These are phyloP conservation scores for Sitta carolinensis DNA, from an alignment of 2,797 vertebrate species.

Conservation along the genomic window DNA sequence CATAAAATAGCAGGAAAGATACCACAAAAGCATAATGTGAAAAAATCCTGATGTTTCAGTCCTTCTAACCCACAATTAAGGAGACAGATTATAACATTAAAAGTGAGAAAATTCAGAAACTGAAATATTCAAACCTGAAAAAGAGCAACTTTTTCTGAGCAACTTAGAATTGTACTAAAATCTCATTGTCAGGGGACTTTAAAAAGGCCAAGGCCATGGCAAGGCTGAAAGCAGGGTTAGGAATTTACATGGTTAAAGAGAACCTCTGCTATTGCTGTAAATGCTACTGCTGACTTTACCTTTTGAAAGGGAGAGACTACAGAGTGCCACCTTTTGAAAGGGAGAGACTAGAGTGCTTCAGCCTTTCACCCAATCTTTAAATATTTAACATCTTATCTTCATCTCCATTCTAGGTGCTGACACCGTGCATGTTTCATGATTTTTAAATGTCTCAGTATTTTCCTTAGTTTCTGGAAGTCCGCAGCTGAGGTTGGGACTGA, in stretches of 20 bases:
- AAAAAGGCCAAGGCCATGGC: neutral
- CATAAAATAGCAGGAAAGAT: neutral
- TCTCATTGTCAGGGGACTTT: neutral
- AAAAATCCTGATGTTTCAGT: neutral
- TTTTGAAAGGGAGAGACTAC: neutral
- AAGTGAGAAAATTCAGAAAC: neutral
- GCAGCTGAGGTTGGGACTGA: neutral
- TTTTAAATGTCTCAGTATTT: neutral
- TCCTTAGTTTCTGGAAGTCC: neutral
- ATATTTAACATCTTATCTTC: neutral
- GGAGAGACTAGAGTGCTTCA: neutral
- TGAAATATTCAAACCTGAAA: neutral
- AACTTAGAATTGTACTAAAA: neutral
- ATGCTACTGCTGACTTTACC: neutral
- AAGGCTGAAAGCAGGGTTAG: neutral
- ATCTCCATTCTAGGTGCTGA: neutral
- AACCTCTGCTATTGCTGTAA: neutral
- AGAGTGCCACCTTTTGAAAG: neutral
- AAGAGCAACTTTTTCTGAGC: neutral
- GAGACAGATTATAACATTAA: neutral
- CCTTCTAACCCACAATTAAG: neutral
- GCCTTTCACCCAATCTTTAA: neutral
- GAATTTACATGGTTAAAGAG: neutral
- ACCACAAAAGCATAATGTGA: neutral
- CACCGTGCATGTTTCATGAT: fast-evolving